Base-by-base conservation (phyloP, 2,113 vertebrate genomes). In the Macrotus californicus region DNA sequence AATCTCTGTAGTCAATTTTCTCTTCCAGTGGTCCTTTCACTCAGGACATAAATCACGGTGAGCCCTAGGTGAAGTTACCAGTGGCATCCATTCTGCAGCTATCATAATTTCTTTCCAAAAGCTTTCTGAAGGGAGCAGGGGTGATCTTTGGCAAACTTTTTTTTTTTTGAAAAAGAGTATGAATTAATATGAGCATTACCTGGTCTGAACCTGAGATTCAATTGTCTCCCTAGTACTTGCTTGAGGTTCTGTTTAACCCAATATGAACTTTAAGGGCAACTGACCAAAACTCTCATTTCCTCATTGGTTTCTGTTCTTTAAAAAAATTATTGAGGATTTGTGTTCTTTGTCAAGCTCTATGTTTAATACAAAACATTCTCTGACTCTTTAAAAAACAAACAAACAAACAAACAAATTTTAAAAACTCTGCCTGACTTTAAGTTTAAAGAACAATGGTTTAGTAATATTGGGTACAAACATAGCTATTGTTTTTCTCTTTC, bases 401-500 rank as follows among this genome's bases (percentile, higher is more conserved):
- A 95, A 96, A 94, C 34, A 96, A 94, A 91, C 59, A 54, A 85
- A 84, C 29, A 18, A 46, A 56, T 2, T 64, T 64, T 26, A 29
- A 61, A 31, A 41, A 91, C 31, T 86, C 52, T 96, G 54, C 73
- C 95, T 97, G 86, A 97, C 85, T 91, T 97, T 97, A 97, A 96
- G 80, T 96, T 97, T 95, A 90, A 96, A 97, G 72, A 95, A 97
- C 88, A 94, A 96, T 96, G 87, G 80, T 94, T 97, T 97, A 95
- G 94, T 98, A 98, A 96, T 97, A 98, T 93, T 97, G 86, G 93
- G 97, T 98, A 97, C 96, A 98, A 98, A 98, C 91, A 90, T 96
- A 98, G 95, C 94, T 97, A 93, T 98, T 98, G 96, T 98, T 98
- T 98, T 97, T 94, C 66, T 97, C 94, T 97, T 91, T 98, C 92